phyloP scores from a whole-genome alignment of 1,140 invertebrate species.

The Contarinia nasturtii region DNA sequence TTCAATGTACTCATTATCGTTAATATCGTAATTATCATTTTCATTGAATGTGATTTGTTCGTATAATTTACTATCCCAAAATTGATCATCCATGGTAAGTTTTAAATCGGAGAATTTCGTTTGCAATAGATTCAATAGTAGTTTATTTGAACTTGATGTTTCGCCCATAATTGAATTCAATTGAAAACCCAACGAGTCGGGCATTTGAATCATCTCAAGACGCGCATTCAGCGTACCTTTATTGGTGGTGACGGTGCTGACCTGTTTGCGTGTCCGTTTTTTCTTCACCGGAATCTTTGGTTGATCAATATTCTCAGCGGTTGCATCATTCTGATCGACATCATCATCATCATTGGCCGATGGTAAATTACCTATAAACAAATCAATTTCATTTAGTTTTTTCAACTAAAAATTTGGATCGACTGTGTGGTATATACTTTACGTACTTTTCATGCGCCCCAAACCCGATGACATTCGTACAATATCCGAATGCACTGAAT shows the following conservation, averaged over 20 bases:
- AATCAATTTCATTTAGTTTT: no score
- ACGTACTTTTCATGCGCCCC: slow-evolving; percentile 7
- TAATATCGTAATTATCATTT: slow-evolving; percentile 8
- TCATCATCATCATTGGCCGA: slow-evolving; percentile 10
- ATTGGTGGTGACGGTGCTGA: slow-evolving; percentile 23
- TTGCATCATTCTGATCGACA: slow-evolving; percentile 5
- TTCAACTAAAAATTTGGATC: no score
- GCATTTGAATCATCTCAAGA: slow-evolving; percentile 16
- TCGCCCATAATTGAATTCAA: slow-evolving; percentile 20
- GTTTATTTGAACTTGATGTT: slow-evolving; percentile 18
- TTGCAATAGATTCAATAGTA: slow-evolving; percentile 8
- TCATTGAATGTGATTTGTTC: neutral
- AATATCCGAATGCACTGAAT: slow-evolving; percentile 45
- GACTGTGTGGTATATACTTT: neutral
- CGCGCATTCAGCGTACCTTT: slow-evolving; percentile 21
- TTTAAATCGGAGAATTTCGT: neutral
- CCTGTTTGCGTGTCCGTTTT: slow-evolving; percentile 17
- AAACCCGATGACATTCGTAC: slow-evolving; percentile 43
- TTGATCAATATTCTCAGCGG: slow-evolving; percentile 10
- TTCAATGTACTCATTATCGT: neutral
- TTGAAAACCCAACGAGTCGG: slow-evolving; percentile 21
- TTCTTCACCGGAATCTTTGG: slow-evolving; percentile 12
- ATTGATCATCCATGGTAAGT: slow-evolving; percentile 11
- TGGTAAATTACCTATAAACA: neutral
- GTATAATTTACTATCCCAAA: slow-evolving; percentile 11